These are phyloP conservation scores for Rhimphoctona megacephalus DNA, from an alignment of 2,888 invertebrate genomes.

Conservation along the genomic window DNA sequence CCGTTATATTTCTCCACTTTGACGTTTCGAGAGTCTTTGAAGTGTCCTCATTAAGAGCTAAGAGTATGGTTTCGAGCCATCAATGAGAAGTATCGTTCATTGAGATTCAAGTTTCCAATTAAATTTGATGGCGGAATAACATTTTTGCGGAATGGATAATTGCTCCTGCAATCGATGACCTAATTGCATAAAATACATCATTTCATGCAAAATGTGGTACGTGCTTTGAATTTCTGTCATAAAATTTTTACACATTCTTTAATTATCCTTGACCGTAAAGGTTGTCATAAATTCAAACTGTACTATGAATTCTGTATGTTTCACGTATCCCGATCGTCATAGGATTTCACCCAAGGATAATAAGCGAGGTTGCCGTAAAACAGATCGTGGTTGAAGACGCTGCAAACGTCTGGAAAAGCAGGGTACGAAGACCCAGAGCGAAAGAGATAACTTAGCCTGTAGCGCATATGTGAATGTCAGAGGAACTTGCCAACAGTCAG, in stretches of 20 bases:
- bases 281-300: background rate
- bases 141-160: constrained; percentile 8
- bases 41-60: constrained; percentile 8
- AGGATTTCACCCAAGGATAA: constrained; percentile 50
- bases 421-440: constrained; percentile 7
- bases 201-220: background rate
- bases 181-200: background rate
- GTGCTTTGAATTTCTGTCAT: background rate
- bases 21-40: constrained; percentile 17
- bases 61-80: background rate
- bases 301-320: constrained; percentile 33
- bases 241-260: background rate
- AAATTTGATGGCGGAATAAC: background rate
- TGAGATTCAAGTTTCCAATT: constrained; percentile 46
- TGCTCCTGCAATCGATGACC: background rate
- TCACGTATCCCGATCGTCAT: constrained; percentile 21
- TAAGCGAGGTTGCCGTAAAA: constrained; percentile 46
- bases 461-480: constrained; percentile 47
- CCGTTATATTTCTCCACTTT: constrained; percentile 13
- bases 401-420: background rate
- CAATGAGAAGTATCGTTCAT: background rate
- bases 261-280: background rate
- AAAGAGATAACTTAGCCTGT: constrained; percentile 38
- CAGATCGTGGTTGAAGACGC: constrained; percentile 44
- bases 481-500: constrained; percentile 50